Evolutionary conservation across 2,888 invertebrate species (phyloP), one percentile per base, ranked within the genome.

Genomic region (Hermaeophaga mercurialis): DNA sequence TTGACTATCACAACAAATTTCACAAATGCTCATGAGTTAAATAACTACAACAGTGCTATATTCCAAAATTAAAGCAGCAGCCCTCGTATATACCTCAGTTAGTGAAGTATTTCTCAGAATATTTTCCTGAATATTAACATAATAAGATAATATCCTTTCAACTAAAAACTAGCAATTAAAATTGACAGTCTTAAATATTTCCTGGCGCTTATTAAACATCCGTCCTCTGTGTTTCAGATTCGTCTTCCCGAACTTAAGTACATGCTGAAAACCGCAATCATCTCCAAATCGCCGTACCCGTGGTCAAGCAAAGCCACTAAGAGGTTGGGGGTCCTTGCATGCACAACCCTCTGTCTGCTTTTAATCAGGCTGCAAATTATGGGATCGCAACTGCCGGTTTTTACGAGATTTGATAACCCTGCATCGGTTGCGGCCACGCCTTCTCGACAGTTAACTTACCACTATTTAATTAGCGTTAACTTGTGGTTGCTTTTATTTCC

Each of bases 381-480:
- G 96, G 96, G 96, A 11, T 93, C 95, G 0, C 94, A 95, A 79
- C 81, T 97, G 69, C 97, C 96, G 5, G 92, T 96, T 60, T 97
- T 97, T 78, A 97, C 96, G 52, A 90, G 91, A 76, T 97, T 96
- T 77, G 97, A 97, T 83, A 97, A 97, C 82, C 97, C 97, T 9
- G 96, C 97, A 24, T 94, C 96, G 6, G 93, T 91, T 19, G 88
- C 95, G 1, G 79, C 84, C 5, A 86, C 90, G 6, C 96, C 96
- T 14, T 79, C 85, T 19, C 83, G 95, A 60, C 96, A 96, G 75
- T 80, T 97, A 56, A 95, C 96, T 11, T 96, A 92, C 80, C 91
- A 93, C 76, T 96, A 96, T 80, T 83, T 97, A 65, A 87, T 94
- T 61, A 90, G 93, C 47, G 83, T 96, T 63, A 97, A 97, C 80